phyloP scores from a whole-genome alignment of 2,888 invertebrate genomes.

The Parascotia fuliginaria region DNA sequence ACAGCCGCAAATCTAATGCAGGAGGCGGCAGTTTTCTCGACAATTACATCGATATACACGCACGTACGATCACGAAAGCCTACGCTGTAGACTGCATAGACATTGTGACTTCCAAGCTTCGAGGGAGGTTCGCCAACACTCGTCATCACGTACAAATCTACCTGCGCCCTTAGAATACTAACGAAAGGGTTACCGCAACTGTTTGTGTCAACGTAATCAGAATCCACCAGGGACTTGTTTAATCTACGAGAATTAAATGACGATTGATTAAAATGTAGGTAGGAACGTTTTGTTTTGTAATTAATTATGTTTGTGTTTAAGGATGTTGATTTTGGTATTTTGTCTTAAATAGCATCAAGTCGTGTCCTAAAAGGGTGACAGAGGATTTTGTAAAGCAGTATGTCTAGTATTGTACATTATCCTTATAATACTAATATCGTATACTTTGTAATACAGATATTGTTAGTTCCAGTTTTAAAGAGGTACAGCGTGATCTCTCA shows the following conservation, averaged over 20 bases:
- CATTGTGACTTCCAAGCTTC: conserved; percentile 19
- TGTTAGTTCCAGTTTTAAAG: no score
- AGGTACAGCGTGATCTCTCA: no score
- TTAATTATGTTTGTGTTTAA: neutral
- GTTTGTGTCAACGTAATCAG: conserved; percentile 40
- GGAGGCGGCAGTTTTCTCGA: conserved; percentile 31
- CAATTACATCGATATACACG: conserved; percentile 35
- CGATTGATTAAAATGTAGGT: conserved; percentile 18
- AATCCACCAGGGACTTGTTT: conserved; percentile 22
- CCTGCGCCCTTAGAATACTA: conserved; percentile 32
- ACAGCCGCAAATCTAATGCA: neutral
- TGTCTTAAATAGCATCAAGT: no score
- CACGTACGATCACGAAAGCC: conserved; percentile 15
- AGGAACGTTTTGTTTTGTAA: neutral
- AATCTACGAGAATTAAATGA: conserved; percentile 27
- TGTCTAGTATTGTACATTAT: no score
- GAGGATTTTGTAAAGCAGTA: no score
- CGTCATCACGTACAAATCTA: conserved; percentile 36
- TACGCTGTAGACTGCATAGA: conserved; percentile 20
- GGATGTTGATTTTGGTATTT: neutral
- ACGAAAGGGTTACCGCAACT: conserved; percentile 35
- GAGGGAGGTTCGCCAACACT: conserved; percentile 34
- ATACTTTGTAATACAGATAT: no score
- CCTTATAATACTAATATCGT: no score
- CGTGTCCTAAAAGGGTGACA: no score